Evolutionary conservation across 2,888 invertebrate species (phyloP), one percentile per base, ranked within the genome.

Genomic region (Anaspis maculata): DNA sequence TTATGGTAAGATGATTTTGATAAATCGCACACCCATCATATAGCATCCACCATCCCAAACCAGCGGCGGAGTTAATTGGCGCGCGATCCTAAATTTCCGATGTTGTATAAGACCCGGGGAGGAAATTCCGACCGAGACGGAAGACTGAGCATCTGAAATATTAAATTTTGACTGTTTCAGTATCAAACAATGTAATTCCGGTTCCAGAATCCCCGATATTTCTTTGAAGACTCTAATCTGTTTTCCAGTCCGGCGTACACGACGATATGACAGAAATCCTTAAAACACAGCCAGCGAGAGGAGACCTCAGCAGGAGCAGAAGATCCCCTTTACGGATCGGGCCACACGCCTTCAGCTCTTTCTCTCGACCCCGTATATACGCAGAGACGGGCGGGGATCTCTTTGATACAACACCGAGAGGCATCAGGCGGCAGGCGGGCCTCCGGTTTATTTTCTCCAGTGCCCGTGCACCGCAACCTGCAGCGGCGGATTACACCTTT

Each of bases 161-260:
- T 41, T 25, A 34, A 37, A 35, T 32, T 41, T 38, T 26, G 32
- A 34, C 30, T 25, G 35, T 32, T 39, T 32, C 21, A 28, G 32
- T 32, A 29, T 24, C 23, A 32, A 41, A 37, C 31, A 39, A 37
- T 39, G 26, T 30, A 37, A 34, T 37, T 37, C 37, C 26, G 24
- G 32, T 28, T 10, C 14, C 21, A 30, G 15, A 27, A 32, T 34
- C 23, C 23, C 27, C 35, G 29, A 38, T 44, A 40, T 36, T 34
- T 40, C 42, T 42, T 39, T 46, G 42, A 44, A 37, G 40, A 25
- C 27, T 16, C 25, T 46, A 46, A 46, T 44, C 42, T 37, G 42
- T 40, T 44, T 44, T 42, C 33, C 40, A 27, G 42, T 34, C 42
- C 35, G 34, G 22, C 32, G 34, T 29, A 15, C 33, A 34, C 32